These are phyloP conservation scores for Austrofundulus limnaeus DNA, from an alignment of 2,113 vertebrate species.

Conservation along the genomic window DNA sequence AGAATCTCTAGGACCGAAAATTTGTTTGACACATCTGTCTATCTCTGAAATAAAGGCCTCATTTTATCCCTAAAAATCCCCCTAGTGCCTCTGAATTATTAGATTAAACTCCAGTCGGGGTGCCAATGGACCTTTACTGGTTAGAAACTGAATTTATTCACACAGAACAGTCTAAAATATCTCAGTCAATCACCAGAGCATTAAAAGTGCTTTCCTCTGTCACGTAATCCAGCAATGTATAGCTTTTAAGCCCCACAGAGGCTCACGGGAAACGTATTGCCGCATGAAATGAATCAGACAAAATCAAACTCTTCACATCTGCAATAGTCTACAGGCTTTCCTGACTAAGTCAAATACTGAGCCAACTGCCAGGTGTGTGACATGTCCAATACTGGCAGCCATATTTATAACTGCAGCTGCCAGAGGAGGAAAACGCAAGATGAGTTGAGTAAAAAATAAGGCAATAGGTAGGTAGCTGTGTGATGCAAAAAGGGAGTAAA, in stretches of 20 bases:
- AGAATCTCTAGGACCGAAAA: background rate
- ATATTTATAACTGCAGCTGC: conserved; percentile 47
- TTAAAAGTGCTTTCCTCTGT: conserved; percentile 23
- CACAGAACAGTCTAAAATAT: conserved; percentile 10
- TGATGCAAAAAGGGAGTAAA: background rate
- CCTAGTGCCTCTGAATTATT: background rate
- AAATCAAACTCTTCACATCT: conserved; percentile 26
- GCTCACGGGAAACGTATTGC: conserved; percentile 9
- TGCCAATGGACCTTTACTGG: conserved; percentile 15
- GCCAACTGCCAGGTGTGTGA: conserved; percentile 9
- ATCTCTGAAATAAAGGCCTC: background rate
- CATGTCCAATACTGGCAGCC: conserved; percentile 22
- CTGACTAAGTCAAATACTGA: conserved; percentile 2
- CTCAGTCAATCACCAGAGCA: conserved; percentile 25
- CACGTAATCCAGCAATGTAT: conserved; percentile 8
- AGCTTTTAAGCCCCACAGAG: conserved; percentile 1
- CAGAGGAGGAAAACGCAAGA: conserved; percentile 27
- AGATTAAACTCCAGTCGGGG: conserved; percentile 1
- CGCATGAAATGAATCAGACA: conserved; percentile 16
- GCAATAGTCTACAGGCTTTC: conserved; percentile 12
- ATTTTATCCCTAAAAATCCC: conserved; percentile 5
- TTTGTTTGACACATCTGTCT: conserved; percentile 1
- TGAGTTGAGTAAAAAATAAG: conserved; percentile 27
- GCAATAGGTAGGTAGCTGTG: conserved; percentile 32
- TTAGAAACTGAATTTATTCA: conserved; percentile 24